Conservation (phyloP, 2,113 vertebrate species). For the Drymodes brunneopygia region DNA sequence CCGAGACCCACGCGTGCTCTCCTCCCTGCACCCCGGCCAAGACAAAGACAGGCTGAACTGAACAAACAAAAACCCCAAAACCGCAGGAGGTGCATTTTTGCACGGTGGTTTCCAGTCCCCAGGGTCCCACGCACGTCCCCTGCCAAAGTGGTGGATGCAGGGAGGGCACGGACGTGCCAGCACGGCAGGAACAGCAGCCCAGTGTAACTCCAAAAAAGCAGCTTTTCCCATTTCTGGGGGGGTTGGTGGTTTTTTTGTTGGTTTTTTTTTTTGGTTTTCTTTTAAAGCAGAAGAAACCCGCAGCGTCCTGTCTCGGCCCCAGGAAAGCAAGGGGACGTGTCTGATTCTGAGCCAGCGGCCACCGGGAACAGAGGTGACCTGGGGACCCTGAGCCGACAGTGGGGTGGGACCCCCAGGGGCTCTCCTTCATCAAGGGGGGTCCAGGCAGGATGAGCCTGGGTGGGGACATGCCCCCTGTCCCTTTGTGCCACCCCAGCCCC, state of each 20-base stretch:
- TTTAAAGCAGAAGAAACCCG: not conserved
- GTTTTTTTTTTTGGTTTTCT: not conserved
- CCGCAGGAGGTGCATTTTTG: not conserved
- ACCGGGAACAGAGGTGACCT: not conserved
- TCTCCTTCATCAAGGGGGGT: not conserved
- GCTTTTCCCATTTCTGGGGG: not conserved
- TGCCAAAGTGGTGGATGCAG: not conserved
- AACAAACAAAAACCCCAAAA: not conserved
- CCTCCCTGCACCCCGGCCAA: not conserved
- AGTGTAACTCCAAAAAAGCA: not conserved
- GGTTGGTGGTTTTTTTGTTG: not conserved
- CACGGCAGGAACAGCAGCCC: not conserved
- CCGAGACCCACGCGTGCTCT: not conserved
- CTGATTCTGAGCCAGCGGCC: not conserved
- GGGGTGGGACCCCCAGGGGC: not conserved
- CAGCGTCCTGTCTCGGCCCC: not conserved
- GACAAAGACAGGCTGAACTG: not conserved
- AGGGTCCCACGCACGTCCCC: not conserved
- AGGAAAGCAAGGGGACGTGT: not conserved
- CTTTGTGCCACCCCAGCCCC: not conserved
- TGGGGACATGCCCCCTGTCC: not conserved
- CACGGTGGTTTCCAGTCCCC: not conserved
- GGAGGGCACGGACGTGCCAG: not conserved
- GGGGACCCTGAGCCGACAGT: fast-evolving
- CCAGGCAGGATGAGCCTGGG: fast-evolving